Conservation (phyloP, 2,797 vertebrate species). For the Syngnathus rostellatus region DNA sequence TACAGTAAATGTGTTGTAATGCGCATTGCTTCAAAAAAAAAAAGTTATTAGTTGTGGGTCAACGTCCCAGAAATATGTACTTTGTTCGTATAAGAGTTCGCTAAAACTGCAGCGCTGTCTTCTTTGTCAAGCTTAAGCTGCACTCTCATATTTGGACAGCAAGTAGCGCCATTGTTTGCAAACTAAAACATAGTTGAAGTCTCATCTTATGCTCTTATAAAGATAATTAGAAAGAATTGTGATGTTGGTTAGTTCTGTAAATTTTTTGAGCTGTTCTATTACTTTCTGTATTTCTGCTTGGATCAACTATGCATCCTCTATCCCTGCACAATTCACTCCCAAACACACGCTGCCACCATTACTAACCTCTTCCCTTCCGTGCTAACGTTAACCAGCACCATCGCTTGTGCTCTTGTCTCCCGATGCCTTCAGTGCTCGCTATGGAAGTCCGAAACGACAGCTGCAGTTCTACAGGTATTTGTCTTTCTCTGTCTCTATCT, state of each 20-base stretch:
- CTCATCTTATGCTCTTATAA: background rate
- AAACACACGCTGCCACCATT: background rate
- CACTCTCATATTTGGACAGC: background rate
- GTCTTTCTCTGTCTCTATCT: slow-evolving; percentile 32
- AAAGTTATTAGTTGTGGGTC: background rate
- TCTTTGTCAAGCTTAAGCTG: slow-evolving; percentile 1
- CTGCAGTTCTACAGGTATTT: slow-evolving; percentile 99
- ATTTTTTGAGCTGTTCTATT: background rate
- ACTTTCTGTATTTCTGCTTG: background rate
- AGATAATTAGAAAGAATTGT: background rate
- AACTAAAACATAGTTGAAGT: background rate
- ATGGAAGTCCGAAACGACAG: slow-evolving; percentile 99
- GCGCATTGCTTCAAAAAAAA: background rate
- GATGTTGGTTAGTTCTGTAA: background rate
- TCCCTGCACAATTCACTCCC: background rate
- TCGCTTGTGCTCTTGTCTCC: slow-evolving; percentile 40
- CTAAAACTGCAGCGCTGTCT: background rate
- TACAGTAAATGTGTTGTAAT: background rate
- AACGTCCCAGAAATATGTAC: background rate
- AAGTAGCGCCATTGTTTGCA: background rate
- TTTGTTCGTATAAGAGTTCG: background rate
- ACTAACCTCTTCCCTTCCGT: slow-evolving; percentile 7
- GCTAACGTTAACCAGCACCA: slow-evolving; percentile 35
- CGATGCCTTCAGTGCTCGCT: slow-evolving; percentile 86
- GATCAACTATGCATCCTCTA: background rate